A percentile compares a stretch with the other conserved stretches of the same genome.
Conservation (phyloP, 2,113 vertebrate species). For the Burhinus bistriatus region DNA sequence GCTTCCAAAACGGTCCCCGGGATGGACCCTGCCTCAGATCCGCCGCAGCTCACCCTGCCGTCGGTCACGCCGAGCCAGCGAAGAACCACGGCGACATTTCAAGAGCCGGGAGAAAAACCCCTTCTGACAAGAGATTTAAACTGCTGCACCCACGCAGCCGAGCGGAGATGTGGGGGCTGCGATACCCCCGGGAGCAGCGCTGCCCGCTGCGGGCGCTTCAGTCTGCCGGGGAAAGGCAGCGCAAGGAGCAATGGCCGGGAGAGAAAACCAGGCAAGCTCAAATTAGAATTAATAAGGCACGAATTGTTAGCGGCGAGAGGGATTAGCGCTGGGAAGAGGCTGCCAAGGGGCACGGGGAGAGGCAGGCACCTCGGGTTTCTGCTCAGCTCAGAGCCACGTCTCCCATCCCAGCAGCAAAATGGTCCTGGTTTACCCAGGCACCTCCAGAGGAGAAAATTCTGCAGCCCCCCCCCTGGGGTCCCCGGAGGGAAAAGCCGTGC, state of each 20-base stretch:
- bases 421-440: background rate
- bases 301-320: background rate
- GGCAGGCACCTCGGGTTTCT: background rate
- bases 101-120: background rate
- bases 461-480: background rate
- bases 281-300: conserved; percentile 4
- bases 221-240: background rate
- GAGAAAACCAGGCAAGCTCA: background rate
- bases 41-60: background rate
- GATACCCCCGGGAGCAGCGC: background rate
- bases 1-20: fast-evolving
- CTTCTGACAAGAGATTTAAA: background rate
- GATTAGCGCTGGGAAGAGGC: background rate
- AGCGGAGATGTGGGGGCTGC: background rate
- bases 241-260: background rate
- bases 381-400: background rate
- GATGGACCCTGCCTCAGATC: background rate
- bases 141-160: background rate
- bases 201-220: background rate
- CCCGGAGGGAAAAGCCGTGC: fast-evolving
- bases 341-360: background rate
- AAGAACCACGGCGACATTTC: background rate
- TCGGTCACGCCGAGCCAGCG: fast-evolving
- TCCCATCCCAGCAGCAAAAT: background rate
- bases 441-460: background rate